Percentiles rank a stretch among this genome's conserved stretches.
These are phyloP conservation scores for Drosophila hydei DNA, from an alignment of 1,140 invertebrate species.

Conservation along the genomic window DNA sequence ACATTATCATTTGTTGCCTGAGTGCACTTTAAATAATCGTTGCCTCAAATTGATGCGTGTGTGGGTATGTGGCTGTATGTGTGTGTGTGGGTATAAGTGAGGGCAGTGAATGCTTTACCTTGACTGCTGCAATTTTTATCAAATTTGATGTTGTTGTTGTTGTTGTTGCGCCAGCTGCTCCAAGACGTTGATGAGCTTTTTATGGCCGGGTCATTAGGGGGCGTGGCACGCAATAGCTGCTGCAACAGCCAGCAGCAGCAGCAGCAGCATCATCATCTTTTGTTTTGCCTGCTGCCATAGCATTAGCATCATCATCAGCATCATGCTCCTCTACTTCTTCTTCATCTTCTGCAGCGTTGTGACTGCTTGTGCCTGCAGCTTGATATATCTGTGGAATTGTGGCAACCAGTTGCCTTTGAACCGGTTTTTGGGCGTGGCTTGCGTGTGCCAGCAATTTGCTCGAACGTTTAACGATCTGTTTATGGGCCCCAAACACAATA, in stretches of 20 bases:
- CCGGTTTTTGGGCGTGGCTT: slow-evolving; percentile 64
- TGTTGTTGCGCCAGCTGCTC: slow-evolving; percentile 36
- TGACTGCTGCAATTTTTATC: slow-evolving; percentile 74
- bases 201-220: slow-evolving; percentile 76
- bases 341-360: slow-evolving; percentile 2
- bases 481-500: slow-evolving; percentile 47
- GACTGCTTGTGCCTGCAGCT: slow-evolving; percentile 38
- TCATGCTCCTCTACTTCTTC: slow-evolving; percentile 3
- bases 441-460: slow-evolving; percentile 75
- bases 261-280: slow-evolving; percentile 44
- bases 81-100: not conserved
- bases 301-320: slow-evolving; percentile 65
- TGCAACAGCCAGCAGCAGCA: slow-evolving; percentile 12
- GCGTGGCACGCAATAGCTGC: slow-evolving; percentile 56
- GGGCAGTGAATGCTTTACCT: slow-evolving; percentile 29
- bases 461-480: slow-evolving; percentile 76
- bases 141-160: slow-evolving; percentile 54
- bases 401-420: slow-evolving; percentile 34
- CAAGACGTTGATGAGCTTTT: slow-evolving; percentile 77
- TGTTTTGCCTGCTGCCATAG: slow-evolving; percentile 60
- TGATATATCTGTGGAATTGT: slow-evolving; percentile 55
- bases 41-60: slow-evolving; percentile 75
- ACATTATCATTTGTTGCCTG: slow-evolving; percentile 78
- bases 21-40: slow-evolving; percentile 80
- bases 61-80: slow-evolving; percentile 14